Base-by-base conservation (phyloP, 1,140 invertebrate species). In the Heterodera schachtii region DNA sequence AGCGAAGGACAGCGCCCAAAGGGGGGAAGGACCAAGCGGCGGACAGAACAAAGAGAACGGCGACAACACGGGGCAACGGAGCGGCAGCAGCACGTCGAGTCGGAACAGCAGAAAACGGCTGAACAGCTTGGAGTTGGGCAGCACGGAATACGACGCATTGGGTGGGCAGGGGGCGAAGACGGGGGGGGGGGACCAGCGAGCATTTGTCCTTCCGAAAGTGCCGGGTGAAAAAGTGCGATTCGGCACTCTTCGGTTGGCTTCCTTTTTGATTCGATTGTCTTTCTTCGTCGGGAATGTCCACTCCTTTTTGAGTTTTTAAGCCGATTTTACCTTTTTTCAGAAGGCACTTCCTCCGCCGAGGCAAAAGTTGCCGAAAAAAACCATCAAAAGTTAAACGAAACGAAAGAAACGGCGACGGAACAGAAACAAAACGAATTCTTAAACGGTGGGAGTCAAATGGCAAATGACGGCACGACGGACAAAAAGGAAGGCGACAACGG, bases 61-160 rank as follows among this genome's bases (percentile, higher is more conserved):
- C 69, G 69, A 46, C 69, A 9, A 11, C 13, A 46, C 69, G 69
- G 69, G 41, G 31, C 31, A 52, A 52, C 49, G 11, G 49, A 41
- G 69, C 69, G 5, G 69, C 69, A 19, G 57, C 11, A 60, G 57
- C 69, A 43, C 8, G 69, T 71, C 69, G n/a, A 46, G 31, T 11
- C 69, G 31, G 5, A 71, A 5, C 21, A 71, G 69, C 41, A 71
- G 69, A 11, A 71, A 71, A 31, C 8, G 69, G 4, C 21, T 71
- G 69, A 71, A 71, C 69, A 71, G 69, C 41, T 9, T 46, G 44
- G 69, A 71, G 69, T 46, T 71, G 57, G 57, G 57, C 57, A 60
- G 4, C 11, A 16, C 19, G 41, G 69, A 71, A 8, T 71, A 71
- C 69, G 69, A 71, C 69, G 69, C 41, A 19, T 46, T 71, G 69